phyloP scores from a whole-genome alignment of 2,888 invertebrate genomes.

The Cheilosia grossa region DNA sequence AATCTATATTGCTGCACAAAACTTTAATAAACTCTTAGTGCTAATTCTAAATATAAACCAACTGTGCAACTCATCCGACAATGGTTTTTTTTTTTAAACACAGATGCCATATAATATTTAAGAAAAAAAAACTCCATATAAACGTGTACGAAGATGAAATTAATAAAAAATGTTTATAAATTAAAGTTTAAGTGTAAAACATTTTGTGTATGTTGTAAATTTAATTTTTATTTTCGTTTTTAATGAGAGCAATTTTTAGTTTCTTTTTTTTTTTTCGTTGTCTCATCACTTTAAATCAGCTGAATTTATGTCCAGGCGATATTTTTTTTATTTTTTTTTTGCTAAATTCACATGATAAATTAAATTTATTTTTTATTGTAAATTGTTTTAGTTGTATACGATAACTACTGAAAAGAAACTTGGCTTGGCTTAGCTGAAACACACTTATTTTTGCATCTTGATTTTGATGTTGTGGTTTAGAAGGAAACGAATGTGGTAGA shows the following conservation, averaged over 20 bases:
- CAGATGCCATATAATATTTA: conserved; percentile 64
- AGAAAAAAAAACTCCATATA: conserved; percentile 38
- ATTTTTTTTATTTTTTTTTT: conserved; percentile 20
- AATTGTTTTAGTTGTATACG: conserved; percentile 72
- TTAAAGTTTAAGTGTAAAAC: conserved; percentile 48
- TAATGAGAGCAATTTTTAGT: conserved; percentile 53
- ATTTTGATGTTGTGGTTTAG: conserved; percentile 57
- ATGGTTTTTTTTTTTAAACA: conserved; percentile 18
- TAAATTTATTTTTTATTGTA: conserved; percentile 34
- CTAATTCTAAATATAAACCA: conserved; percentile 27
- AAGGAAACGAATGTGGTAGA: conserved; percentile 26
- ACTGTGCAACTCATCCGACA: conserved; percentile 47
- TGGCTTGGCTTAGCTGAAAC: conserved; percentile 41
- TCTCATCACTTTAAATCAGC: conserved; percentile 62
- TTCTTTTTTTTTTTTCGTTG: conserved; percentile 23
- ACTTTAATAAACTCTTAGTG: conserved; percentile 12
- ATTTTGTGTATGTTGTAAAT: conserved; percentile 35
- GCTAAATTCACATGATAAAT: conserved; percentile 27
- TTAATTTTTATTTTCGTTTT: conserved; percentile 5
- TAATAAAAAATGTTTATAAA: conserved; percentile 47
- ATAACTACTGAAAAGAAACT: conserved; percentile 24
- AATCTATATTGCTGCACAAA: conserved; percentile 44
- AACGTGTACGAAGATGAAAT: conserved; percentile 42
- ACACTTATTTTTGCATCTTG: conserved; percentile 51
- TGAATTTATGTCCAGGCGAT: conserved; percentile 47